These are phyloP conservation scores for Dasypus novemcinctus DNA, from an alignment of 2,113 vertebrate species.

Conservation along the genomic window DNA sequence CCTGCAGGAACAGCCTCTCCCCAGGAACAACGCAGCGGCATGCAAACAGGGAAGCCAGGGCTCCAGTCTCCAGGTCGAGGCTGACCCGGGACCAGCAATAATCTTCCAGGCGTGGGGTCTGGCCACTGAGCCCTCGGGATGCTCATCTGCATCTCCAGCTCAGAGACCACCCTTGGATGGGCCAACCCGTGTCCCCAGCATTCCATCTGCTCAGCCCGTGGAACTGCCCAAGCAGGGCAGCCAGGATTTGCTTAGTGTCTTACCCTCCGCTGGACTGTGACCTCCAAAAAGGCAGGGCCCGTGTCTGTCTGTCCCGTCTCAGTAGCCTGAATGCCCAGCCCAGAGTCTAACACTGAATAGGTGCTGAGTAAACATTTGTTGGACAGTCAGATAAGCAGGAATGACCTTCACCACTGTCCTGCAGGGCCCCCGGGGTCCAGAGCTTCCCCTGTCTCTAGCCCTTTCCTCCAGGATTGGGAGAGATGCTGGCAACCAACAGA, in stretches of 20 bases:
- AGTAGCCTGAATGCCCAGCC: not conserved
- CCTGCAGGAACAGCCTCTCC: not conserved
- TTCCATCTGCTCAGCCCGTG: not conserved
- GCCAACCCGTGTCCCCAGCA: not conserved
- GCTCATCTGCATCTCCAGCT: not conserved
- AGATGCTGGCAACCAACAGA: not conserved
- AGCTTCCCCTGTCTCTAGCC: not conserved
- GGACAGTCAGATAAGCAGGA: not conserved
- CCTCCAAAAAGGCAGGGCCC: not conserved
- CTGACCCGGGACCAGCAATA: not conserved
- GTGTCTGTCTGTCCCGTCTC: not conserved
- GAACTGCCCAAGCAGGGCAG: not conserved
- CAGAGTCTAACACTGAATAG: not conserved
- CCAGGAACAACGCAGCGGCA: not conserved
- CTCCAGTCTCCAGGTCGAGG: accelerated
- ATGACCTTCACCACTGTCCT: not conserved
- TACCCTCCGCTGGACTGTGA: not conserved
- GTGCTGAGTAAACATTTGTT: accelerated
- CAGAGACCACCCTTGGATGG: not conserved
- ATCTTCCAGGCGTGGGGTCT: not conserved
- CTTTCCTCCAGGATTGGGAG: not conserved
- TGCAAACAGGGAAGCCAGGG: not conserved
- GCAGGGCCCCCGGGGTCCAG: no score
- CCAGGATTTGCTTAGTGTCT: not conserved
- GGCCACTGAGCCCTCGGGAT: not conserved